Conservation (phyloP, 92 coral and sea anemone genomes). For the Porites rus region DNA sequence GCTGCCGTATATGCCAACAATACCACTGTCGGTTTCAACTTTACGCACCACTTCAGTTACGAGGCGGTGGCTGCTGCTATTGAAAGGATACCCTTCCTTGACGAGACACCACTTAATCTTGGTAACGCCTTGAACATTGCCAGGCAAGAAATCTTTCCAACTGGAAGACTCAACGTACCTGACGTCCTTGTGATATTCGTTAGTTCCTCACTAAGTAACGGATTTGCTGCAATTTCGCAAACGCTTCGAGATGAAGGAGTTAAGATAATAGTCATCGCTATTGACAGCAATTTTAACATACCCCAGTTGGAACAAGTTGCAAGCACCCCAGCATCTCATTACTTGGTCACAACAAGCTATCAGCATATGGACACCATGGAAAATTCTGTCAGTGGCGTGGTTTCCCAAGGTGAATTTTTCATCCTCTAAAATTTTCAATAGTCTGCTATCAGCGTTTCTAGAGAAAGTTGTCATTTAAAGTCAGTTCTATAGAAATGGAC, state of each 20-base stretch:
- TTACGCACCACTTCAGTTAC: conserved; percentile 33
- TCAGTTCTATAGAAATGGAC: no score
- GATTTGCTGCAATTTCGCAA: conserved; percentile 23
- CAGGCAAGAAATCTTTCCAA: conserved; percentile 13
- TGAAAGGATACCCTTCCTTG: conserved; percentile 42
- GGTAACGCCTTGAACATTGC: conserved; percentile 29
- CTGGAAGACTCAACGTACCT: conserved; percentile 55
- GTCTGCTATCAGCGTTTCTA: no score
- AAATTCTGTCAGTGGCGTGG: background rate
- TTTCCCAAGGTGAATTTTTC: conserved; percentile 12
- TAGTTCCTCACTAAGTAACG: conserved; percentile 33
- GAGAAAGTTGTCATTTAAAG: no score
- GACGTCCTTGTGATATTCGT: conserved; percentile 52
- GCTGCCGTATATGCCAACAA: conserved; percentile 51
- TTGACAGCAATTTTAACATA: conserved; percentile 31
- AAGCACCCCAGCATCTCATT: conserved; percentile 10
- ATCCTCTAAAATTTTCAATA: background rate
- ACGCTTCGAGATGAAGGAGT: conserved; percentile 32
- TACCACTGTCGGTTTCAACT: conserved; percentile 39
- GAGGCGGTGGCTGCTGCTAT: conserved; percentile 38
- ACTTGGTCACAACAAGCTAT: conserved; percentile 33
- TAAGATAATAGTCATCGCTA: conserved; percentile 47
- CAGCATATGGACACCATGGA: conserved; percentile 24
- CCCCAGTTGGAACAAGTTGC: conserved; percentile 38
- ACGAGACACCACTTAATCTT: conserved; percentile 34